Evolutionary conservation across 2,797 vertebrate species (phyloP).

Genomic region (Megalops cyprinoides): DNA sequence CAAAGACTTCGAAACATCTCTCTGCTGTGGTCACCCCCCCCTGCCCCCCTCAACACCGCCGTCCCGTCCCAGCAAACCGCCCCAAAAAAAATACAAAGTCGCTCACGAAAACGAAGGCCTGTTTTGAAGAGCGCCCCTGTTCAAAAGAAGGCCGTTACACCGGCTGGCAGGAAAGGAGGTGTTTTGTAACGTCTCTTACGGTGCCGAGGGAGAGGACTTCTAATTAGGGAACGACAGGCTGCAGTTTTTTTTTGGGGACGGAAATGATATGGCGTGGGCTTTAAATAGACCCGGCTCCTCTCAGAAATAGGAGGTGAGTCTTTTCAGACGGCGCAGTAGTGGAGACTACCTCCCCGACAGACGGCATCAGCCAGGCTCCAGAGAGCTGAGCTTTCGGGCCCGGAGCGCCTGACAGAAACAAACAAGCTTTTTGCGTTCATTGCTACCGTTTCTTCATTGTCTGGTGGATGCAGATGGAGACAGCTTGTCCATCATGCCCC

Average conservation of each 20-base stretch:
- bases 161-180: slow-evolving; percentile 23
- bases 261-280: slow-evolving; percentile 11
- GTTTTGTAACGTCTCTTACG: slow-evolving; percentile 20
- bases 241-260: slow-evolving; percentile 16
- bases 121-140: slow-evolving; percentile 21
- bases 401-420: too few relatives aligned
- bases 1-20: slow-evolving; percentile 5
- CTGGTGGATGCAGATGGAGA: too few relatives aligned
- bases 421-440: too few relatives aligned
- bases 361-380: too few relatives aligned
- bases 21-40: slow-evolving; percentile 19
- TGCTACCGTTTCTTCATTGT: too few relatives aligned
- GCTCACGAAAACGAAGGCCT: not conserved
- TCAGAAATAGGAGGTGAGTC: slow-evolving; percentile 19
- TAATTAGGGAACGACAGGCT: slow-evolving; percentile 22
- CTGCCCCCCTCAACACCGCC: too few relatives aligned
- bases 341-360: not conserved
- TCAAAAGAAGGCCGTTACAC: slow-evolving; percentile 9
- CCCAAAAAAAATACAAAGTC: not conserved
- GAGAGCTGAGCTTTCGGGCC: too few relatives aligned
- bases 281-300: slow-evolving; percentile 5
- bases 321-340: not conserved
- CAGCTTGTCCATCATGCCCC: too few relatives aligned
- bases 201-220: not conserved
- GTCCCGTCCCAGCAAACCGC: slow-evolving; percentile 15